Base-by-base conservation (phyloP, 2,888 invertebrate species). In the Cataglyphis livida region DNA sequence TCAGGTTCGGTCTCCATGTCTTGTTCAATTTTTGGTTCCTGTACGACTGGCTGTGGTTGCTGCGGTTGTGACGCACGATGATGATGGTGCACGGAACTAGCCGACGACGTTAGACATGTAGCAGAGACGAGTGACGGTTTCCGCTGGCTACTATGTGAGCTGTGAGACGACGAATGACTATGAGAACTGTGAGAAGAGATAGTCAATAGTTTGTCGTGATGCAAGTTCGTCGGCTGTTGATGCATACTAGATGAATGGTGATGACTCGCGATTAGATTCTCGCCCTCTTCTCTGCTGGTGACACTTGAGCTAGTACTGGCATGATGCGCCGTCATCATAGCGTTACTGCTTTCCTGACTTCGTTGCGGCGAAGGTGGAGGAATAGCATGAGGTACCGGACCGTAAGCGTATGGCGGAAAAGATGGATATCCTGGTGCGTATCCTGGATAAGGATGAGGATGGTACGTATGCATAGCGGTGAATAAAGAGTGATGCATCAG, bases 1-100 rank as follows among this genome's bases (percentile, higher is more conserved):
- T 98, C 98, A 84, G 98, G 98, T 89, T 97, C 97, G 68, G 96
- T 96, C 57, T 96, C 96, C 93, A 96, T 96, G 91, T 96, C 97
- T 15, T 96, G 95, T 48, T 94, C 94, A 32, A 94, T 91, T 62
- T 95, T 95, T 12, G 95, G 93, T 51, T 94, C 75, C 81, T 84
- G 61, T 78, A 88, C 51, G 6, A 85, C 57, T 15, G 82, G 75
- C 70, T 87, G 91, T 10, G 89, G 89, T 25, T 86, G 91, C 32
- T 90, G 92, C 12, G 89, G 88, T 21, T 85, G 91, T 35, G 90
- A 92, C 0, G 90, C 89, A 12, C 88, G 90, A 44, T 92, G 92
- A 48, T 92, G 93, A 62, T 92, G 92, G 12, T 92, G 93, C 35
- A 88, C 89, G 0, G 91, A 90, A 2, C 91, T 91, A 51, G 91